Base-by-base conservation (phyloP, 1,140 invertebrate species). In the Pseudomyrmex dendroicus region DNA sequence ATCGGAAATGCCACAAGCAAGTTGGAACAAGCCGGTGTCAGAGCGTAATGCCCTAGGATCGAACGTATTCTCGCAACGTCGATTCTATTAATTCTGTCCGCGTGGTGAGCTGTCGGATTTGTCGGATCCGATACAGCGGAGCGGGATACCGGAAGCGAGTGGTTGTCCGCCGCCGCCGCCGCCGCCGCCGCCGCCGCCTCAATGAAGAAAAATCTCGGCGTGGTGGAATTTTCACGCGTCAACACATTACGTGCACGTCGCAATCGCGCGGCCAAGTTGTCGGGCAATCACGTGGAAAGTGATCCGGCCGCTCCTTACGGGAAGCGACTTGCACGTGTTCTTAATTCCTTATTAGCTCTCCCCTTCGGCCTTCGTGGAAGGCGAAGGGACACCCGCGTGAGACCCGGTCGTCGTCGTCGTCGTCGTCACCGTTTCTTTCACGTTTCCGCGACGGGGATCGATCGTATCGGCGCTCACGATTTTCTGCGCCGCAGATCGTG, bases 381-480 rank as follows among this genome's bases (percentile, higher is more conserved):
- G 15, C 25, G 15, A 35, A 7, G 25, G 73, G 13, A 61, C 68
- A 13, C 61, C 56, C 82, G 86, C 84, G 88, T 89, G 89, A 90
- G 66, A 80, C 76, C 83, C 74, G 66, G 82, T 63, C 61, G 89
- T 84, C 35, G 35, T 35, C 35, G 35, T 35, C 35, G 5, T 7
- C 35, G 82, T 63, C 54, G 67, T 63, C 61, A 88, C 84, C 78
- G 50, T 74, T 89, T 88, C 84, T 89, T 89, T 88, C 73, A 66
- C 88, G 73, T 89, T 89, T 89, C 80, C 87, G 85, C 87, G 85
- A 86, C 73, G 74, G 56, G 84, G 76, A 61, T 15, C 76, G 89
- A 91, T 91, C 82, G 77, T 90, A 91, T 91, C 88, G 82, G 73
- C 73, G 82, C 84, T 90, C 91, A 91, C 90, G 90, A 91, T 89